Base-by-base conservation (phyloP, 2,797 vertebrate species). In the Microchirus variegatus region DNA sequence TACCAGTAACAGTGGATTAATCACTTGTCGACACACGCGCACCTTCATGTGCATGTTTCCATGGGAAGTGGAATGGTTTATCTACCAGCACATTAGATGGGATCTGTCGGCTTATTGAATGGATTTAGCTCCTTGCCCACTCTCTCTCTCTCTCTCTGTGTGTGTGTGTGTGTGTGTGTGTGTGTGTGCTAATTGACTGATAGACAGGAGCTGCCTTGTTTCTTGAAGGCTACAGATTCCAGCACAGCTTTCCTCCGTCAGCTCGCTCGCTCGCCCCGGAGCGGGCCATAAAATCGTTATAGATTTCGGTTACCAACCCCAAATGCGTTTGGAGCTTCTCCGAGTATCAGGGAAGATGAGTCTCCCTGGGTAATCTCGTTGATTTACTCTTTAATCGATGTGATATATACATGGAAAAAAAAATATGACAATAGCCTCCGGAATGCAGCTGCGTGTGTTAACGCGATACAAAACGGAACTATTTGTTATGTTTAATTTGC, bases 1-100 rank as follows among this genome's bases (percentile, higher is more conserved):
- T 65, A 56, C 82, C 68, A 71, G 79, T 84, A 88, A 78, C 74
- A 72, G 53, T 63, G 70, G 84, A 86, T 87, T 86, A 81, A 86
- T 83, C 75, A 77, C 67, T 36, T 53, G 15, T 47, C 10, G 0
- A 16, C 12, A 44, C 47, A 45, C 46, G 36, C n/a, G 50, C 48
- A 41, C 53, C 15, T 18, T 43, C 53, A 45, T 37, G 50, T 12
- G 13, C 12, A 40, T 50, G 40, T 31, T 9, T 47, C 47, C 63
- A 60, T 35, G 22, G 31, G 51, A 60, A 74, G 60, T 60, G 45
- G 26, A 54, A 60, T 48, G 74, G 53, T 77, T 79, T 77, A 73
- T 83, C 75, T 67, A 13, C 38, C 3, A 60, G 26, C 59, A 78
- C 53, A 67, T 82, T 79, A 70, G 73, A 76, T 55, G 11, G 50